Evolutionary conservation across 2,113 vertebrate genomes (phyloP), one percentile per base, ranked within the genome.

Genomic region (Aspidoscelis tigris): DNA sequence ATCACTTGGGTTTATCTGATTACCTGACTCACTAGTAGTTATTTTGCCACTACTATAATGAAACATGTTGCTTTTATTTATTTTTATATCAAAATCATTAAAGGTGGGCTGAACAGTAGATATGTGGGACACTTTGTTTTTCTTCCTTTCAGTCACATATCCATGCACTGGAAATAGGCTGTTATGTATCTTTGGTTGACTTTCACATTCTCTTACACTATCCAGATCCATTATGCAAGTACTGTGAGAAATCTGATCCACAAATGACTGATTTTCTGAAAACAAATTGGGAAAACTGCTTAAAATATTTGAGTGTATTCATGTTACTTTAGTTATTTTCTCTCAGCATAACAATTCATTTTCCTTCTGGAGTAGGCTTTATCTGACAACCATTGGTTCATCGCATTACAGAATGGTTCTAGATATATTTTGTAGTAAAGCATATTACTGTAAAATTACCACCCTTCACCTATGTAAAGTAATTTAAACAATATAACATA

Each of bases 131-230:
- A 82, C 75, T 22, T 39, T 26, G n/a, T 0, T 55, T 87, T 93
- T 95, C 82, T 90, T 95, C 82, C 94, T 95, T 86, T 87, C 89
- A 12, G 91, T 91, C 80, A 94, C 80, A 53, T 77, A 81, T 84
- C 58, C 81, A 87, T 0, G 53, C 39, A 79, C 84, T 21, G 47
- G 53, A 86, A 93, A 81, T 24, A 20, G 87, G 78, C 44, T 78
- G 16, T 9, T 68, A 44, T 12, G 47, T 21, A 81, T 83, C n/a
- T 83, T 43, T 53, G 80, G 58, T 53, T 88, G 11, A 2, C 91
- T 85, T 84, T 91, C 84, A 83, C 39, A 33, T 11, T 69, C 71
- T 69, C 76, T 81, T 11, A 6, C 33, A 76, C 68, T 89, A 88
- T 83, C 81, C 3, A n/a, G 70, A 12, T 53, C 84, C 87, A 5